Conservation (phyloP, 2,113 vertebrate genomes). For the Spea multiplicata region DNA sequence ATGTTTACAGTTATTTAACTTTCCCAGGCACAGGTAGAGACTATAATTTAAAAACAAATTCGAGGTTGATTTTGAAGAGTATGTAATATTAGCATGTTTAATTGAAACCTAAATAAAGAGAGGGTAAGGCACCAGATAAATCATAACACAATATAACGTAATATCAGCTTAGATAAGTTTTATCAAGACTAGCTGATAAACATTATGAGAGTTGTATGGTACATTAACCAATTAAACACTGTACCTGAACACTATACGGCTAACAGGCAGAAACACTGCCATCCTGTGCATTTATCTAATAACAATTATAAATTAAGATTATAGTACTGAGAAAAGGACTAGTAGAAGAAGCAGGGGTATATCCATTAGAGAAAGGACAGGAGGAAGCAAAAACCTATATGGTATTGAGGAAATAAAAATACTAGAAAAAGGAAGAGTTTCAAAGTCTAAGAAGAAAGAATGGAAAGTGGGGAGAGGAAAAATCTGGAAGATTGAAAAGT, state of each 20-base stretch:
- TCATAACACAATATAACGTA: constrained; percentile 32
- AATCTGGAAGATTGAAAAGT: too few relatives aligned
- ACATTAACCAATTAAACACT: constrained; percentile 31
- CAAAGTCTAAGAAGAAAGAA: too few relatives aligned
- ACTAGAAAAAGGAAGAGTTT: too few relatives aligned
- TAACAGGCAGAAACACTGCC: neutral
- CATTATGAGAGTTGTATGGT: constrained; percentile 5
- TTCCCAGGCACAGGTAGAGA: constrained; percentile 12
- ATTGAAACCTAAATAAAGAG: constrained; percentile 38
- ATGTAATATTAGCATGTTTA: constrained; percentile 23
- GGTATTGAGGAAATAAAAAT: too few relatives aligned
- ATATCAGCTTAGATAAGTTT: constrained; percentile 51
- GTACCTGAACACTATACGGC: neutral
- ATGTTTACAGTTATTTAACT: neutral
- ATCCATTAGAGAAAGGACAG: too few relatives aligned
- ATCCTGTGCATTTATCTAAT: neutral
- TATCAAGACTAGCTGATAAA: constrained; percentile 46
- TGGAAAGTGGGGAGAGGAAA: too few relatives aligned
- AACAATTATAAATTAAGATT: too few relatives aligned
- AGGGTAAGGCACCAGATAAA: constrained; percentile 28
- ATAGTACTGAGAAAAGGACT: too few relatives aligned
- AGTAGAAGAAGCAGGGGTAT: too few relatives aligned
- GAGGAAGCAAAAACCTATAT: too few relatives aligned
- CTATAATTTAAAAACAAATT: neutral
- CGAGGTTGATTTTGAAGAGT: constrained; percentile 15